These are phyloP conservation scores for Drosophila yakuba DNA, from an alignment of 1,140 invertebrate species.

Conservation along the genomic window DNA sequence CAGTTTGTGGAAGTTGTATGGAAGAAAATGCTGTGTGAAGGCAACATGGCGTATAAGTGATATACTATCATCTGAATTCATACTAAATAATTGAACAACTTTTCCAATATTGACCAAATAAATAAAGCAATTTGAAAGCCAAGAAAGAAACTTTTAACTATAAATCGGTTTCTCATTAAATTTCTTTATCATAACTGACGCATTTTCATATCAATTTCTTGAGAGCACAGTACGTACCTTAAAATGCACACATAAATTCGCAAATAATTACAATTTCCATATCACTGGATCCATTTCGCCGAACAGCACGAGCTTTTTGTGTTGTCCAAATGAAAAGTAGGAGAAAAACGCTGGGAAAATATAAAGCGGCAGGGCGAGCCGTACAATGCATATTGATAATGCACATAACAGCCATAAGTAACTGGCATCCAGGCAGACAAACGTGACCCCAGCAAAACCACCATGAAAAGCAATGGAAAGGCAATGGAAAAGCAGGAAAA, in stretches of 20 bases:
- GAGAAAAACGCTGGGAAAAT: conserved; percentile 56
- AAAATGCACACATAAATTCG: conserved; percentile 8
- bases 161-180: neutral
- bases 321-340: conserved; percentile 29
- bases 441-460: conserved; percentile 62
- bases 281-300: conserved; percentile 1
- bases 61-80: neutral
- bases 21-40: neutral
- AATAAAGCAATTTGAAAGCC: too few species aligned
- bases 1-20: neutral
- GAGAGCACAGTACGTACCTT: neutral
- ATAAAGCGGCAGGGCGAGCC: conserved; percentile 54
- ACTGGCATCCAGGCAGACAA: conserved; percentile 76
- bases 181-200: neutral
- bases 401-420: conserved; percentile 80
- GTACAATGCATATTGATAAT: conserved; percentile 80
- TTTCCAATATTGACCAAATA: neutral
- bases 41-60: conserved; percentile 7
- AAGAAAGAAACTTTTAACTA: too few species aligned
- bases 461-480: neutral
- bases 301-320: conserved; percentile 34
- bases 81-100: neutral
- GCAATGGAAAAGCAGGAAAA: conserved; percentile 13
- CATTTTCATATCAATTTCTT: neutral
- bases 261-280: conserved; percentile 30